Evolutionary conservation across 2,888 invertebrate genomes (phyloP).

Genomic region (Xestobium rufovillosum): DNA sequence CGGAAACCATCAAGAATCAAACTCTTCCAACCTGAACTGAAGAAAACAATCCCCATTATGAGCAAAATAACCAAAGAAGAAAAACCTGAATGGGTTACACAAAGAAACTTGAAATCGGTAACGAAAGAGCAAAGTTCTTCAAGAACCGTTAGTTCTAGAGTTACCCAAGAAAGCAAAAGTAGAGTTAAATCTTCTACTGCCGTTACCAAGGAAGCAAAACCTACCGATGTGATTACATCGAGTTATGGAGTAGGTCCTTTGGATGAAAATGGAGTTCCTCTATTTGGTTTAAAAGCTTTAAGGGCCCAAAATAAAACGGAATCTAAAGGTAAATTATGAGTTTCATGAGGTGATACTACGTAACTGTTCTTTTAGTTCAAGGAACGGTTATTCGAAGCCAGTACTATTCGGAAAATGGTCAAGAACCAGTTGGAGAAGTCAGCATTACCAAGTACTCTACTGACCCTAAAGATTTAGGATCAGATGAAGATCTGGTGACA

Average conservation of each 20-base stretch:
- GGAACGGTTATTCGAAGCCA: conserved; percentile 62
- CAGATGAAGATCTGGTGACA: conserved; percentile 25
- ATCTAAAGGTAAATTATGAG: conserved; percentile 51
- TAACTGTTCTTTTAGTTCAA: conserved; percentile 26
- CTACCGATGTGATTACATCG: conserved; percentile 64
- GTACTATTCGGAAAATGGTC: conserved; percentile 61
- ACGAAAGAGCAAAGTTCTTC: conserved; percentile 37
- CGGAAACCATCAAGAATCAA: conserved; percentile 43
- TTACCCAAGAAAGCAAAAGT: conserved; percentile 36
- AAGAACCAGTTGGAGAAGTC: conserved; percentile 60
- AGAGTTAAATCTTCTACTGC: conserved; percentile 19
- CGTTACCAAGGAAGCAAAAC: conserved; percentile 34
- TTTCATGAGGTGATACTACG: not conserved
- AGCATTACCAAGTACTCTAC: conserved; percentile 64
- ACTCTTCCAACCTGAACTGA: conserved; percentile 30
- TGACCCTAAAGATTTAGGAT: conserved; percentile 50
- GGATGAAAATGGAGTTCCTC: conserved; percentile 69
- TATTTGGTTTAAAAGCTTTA: conserved; percentile 72
- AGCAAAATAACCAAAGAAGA: conserved; percentile 44
- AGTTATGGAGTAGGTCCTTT: conserved; percentile 78
- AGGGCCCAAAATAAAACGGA: conserved; percentile 52
- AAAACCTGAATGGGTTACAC: conserved; percentile 57
- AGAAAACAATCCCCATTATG: conserved; percentile 35
- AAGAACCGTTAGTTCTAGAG: conserved; percentile 28
- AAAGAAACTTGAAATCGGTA: conserved; percentile 51